phyloP scores from a whole-genome alignment of 2,888 invertebrate species.

The Lagria hirta region DNA sequence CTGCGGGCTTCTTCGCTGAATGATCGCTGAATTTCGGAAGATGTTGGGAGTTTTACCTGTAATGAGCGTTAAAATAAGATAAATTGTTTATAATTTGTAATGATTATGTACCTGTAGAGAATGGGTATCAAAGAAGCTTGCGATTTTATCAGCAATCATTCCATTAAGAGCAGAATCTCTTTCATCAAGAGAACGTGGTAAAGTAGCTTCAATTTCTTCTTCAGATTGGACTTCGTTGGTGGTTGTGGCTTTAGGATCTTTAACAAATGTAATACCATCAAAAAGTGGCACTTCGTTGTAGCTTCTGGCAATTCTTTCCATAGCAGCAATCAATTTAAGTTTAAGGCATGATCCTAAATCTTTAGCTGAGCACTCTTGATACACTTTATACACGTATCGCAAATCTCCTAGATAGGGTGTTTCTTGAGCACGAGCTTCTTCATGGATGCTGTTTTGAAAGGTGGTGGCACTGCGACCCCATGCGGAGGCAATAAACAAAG shows the following conservation, averaged over 20 bases:
- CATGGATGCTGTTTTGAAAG: constrained; percentile 52
- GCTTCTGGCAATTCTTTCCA: constrained; percentile 70
- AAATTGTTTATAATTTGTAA: constrained; percentile 1
- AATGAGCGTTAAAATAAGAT: constrained; percentile 8
- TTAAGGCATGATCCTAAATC: constrained; percentile 75
- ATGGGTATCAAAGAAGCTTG: constrained; percentile 75
- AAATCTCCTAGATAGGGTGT: constrained; percentile 63
- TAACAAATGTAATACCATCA: constrained; percentile 76
- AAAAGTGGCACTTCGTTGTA: constrained; percentile 65
- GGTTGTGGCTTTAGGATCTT: constrained; percentile 57
- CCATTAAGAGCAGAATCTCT: constrained; percentile 71
- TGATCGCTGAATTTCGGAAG: constrained; percentile 64
- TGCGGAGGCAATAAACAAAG: constrained; percentile 58
- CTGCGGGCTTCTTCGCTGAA: constrained; percentile 64
- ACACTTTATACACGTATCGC: constrained; percentile 74
- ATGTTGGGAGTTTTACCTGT: constrained; percentile 74
- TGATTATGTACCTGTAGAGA: constrained; percentile 67
- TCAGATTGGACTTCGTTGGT: constrained; percentile 56
- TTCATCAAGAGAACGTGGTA: constrained; percentile 74
- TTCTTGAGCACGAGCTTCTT: constrained; percentile 46
- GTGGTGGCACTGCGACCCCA: constrained; percentile 58
- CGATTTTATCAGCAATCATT: constrained; percentile 73
- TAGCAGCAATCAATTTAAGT: constrained; percentile 73
- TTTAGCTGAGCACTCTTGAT: constrained; percentile 75
- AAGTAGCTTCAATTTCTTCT: constrained; percentile 67